phyloP scores from a whole-genome alignment of 1,140 invertebrate species.

The Chymomyza costata region DNA sequence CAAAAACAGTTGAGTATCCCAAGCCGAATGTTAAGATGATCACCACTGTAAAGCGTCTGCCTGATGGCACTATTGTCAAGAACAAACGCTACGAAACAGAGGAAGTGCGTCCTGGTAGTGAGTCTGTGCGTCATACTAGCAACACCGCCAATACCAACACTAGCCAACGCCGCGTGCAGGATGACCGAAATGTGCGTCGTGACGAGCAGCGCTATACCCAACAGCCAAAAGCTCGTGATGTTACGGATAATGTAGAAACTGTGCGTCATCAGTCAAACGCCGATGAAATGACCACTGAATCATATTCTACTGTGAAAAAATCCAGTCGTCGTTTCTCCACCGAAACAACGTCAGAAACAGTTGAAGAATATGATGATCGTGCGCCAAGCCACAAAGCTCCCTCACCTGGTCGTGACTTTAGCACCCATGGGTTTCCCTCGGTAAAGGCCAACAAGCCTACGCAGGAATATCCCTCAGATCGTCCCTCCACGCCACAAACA shows the following conservation, averaged over 20 bases:
- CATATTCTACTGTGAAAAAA: conserved; percentile 59
- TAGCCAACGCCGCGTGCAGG: conserved; percentile 22
- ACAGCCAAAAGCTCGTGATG: conserved; percentile 28
- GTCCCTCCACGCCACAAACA: not conserved
- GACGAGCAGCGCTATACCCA: not conserved
- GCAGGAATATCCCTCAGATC: conserved; percentile 6
- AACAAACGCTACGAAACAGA: conserved; percentile 80
- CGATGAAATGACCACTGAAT: conserved; percentile 53
- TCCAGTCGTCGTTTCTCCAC: conserved; percentile 64
- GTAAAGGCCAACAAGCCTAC: conserved; percentile 10
- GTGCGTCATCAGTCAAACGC: conserved; percentile 13
- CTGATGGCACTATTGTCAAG: conserved; percentile 80
- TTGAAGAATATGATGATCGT: conserved; percentile 49
- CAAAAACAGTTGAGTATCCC: conserved; percentile 78
- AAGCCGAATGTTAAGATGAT: conserved; percentile 80
- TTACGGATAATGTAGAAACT: conserved; percentile 48
- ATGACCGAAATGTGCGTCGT: conserved; percentile 10
- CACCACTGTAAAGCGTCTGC: conserved; percentile 80
- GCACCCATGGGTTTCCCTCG: conserved; percentile 18
- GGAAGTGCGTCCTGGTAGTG: conserved; percentile 33
- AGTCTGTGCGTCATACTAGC: conserved; percentile 17
- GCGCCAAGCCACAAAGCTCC: conserved; percentile 11
- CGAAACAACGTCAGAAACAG: conserved; percentile 67
- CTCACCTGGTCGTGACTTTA: conserved; percentile 10
- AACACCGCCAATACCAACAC: conserved; percentile 24